Evolutionary conservation across 2,113 vertebrate genomes (phyloP).

Genomic region (Grallaria varia): DNA sequence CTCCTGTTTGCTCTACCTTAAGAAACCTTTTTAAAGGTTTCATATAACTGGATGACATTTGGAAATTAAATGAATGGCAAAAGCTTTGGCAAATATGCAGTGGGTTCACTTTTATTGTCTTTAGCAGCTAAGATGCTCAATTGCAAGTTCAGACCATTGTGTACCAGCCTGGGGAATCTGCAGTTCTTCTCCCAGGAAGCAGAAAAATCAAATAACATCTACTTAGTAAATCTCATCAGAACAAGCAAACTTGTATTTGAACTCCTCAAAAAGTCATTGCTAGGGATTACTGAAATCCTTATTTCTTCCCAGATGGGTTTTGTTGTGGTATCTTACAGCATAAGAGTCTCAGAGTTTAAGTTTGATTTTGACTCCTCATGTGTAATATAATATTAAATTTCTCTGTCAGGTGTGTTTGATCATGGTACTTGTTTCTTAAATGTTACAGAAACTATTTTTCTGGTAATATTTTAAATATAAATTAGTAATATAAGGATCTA

Average conservation of each 20-base stretch:
- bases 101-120: conserved; percentile 38
- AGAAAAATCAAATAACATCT: conserved; percentile 68
- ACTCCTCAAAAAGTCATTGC: conserved; percentile 32
- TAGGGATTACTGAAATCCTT: conserved; percentile 58
- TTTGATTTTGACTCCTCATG: not conserved
- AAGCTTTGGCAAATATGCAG: conserved; percentile 65
- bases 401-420: not conserved
- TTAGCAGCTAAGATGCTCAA: conserved; percentile 32
- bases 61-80: conserved; percentile 55
- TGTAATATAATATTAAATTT: conserved; percentile 10
- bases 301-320: conserved; percentile 42
- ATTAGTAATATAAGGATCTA: not conserved
- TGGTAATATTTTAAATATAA: not conserved
- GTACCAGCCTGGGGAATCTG: conserved; percentile 32
- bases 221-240: conserved; percentile 61
- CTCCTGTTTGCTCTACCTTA: conserved; percentile 47
- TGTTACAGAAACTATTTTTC: not conserved
- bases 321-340: not conserved
- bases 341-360: not conserved
- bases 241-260: conserved; percentile 71
- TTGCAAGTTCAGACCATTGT: conserved; percentile 38
- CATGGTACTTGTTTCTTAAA: not conserved
- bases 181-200: conserved; percentile 53
- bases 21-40: conserved; percentile 56
- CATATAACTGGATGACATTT: conserved; percentile 70